A percentile compares a stretch with the other conserved stretches of the same genome.
Evolutionary conservation across 2,797 vertebrate genomes (phyloP).

Genomic region (Cottoperca gobio): DNA sequence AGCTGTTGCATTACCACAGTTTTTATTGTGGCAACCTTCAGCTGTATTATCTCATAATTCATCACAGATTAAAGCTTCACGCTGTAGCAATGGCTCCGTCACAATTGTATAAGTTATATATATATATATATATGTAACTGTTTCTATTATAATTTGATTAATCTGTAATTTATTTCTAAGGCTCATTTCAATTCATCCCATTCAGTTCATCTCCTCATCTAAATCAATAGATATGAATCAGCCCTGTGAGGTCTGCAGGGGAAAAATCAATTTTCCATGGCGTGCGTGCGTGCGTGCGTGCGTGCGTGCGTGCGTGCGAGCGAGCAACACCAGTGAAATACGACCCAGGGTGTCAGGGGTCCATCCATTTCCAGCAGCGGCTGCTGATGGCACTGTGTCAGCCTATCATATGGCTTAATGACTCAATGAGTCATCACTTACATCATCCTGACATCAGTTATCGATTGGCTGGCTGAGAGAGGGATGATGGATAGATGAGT

Average conservation of each 20-base stretch:
- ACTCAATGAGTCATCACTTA: constrained; percentile 81
- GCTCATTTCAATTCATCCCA: constrained; percentile 66
- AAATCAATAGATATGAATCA: constrained; percentile 80
- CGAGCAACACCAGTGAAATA: constrained; percentile 66
- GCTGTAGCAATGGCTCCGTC: not conserved
- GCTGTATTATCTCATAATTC: constrained; percentile 33
- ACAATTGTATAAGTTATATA: constrained; percentile 4
- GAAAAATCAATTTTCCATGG: constrained; percentile 73
- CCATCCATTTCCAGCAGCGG: constrained; percentile 72
- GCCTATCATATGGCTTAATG: constrained; percentile 79
- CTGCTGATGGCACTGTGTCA: constrained; percentile 72
- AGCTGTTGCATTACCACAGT: constrained; percentile 4
- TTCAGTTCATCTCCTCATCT: constrained; percentile 74
- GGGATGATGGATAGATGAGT: constrained; percentile 53
- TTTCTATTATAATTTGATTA: constrained; percentile 56
- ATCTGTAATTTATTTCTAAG: constrained; percentile 66
- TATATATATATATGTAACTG: constrained; percentile 12
- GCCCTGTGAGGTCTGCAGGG: constrained; percentile 68
- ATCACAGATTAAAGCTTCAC: constrained; percentile 34
- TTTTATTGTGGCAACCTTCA: constrained; percentile 23
- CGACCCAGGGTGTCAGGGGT: constrained; percentile 69
- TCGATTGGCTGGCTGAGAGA: constrained; percentile 70
- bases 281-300: constrained; percentile 38
- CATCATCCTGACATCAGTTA: constrained; percentile 80
- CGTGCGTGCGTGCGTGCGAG: constrained; percentile 19